Conservation (phyloP, 2,113 vertebrate species). For the Ornithorhynchus anatinus region DNA sequence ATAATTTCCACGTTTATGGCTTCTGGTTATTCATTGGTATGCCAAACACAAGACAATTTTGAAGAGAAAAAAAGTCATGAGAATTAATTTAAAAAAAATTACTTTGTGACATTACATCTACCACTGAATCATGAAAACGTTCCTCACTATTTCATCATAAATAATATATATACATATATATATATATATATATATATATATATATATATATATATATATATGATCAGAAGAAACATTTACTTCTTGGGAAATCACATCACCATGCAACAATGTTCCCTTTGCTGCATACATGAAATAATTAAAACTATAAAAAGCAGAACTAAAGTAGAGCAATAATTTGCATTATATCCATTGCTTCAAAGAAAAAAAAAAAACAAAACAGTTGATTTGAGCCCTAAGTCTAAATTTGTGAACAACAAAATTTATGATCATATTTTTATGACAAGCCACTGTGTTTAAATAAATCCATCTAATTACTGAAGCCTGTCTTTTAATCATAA, state of each 20-base stretch:
- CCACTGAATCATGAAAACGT: no score
- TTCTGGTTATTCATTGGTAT: no score
- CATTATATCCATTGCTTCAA: slow-evolving; percentile 30
- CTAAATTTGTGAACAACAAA: slow-evolving; percentile 52
- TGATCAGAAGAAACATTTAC: no score
- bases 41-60: no score
- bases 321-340: slow-evolving; percentile 22
- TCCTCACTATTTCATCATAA: no score
- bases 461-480: slow-evolving; percentile 69
- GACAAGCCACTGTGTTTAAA: slow-evolving; percentile 72
- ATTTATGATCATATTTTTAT: slow-evolving; percentile 57
- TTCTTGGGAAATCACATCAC: slow-evolving; percentile 1
- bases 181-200: no score
- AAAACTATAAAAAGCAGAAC: slow-evolving; percentile 8
- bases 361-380: slow-evolving; percentile 47
- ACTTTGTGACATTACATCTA: no score
- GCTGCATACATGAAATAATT: slow-evolving; percentile 4
- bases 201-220: no score
- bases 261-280: background rate
- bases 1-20: no score
- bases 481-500: slow-evolving; percentile 58
- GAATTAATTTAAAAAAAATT: no score
- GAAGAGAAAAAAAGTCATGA: no score
- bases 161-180: no score
- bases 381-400: slow-evolving; percentile 37